Percentiles rank a stretch among this genome's conserved stretches.
Conservation (phyloP, 2,888 invertebrate genomes). For the Rambutsinella grinnellia region DNA sequence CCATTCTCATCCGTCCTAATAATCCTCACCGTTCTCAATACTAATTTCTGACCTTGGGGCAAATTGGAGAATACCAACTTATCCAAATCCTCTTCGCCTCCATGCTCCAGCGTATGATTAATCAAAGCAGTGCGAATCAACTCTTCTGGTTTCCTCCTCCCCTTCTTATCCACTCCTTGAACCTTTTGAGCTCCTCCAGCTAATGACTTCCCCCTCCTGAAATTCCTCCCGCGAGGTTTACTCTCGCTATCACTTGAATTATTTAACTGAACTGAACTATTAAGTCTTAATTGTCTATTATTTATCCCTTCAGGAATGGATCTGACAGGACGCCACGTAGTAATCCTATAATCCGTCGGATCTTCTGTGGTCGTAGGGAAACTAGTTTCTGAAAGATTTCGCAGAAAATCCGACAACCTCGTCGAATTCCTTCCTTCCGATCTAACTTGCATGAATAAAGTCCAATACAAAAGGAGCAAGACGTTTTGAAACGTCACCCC, state of each 20-base stretch:
- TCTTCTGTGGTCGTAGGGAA: background rate
- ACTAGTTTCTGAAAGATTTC: background rate
- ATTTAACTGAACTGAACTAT: background rate
- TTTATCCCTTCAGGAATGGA: no score
- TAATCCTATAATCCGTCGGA: background rate
- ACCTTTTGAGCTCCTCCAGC: conserved; percentile 4
- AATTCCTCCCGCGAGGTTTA: background rate
- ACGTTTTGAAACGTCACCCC: no score
- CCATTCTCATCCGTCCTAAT: conserved; percentile 65
- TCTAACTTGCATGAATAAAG: no score
- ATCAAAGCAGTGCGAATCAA: conserved; percentile 56
- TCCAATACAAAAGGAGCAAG: no score
- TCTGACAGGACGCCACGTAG: background rate
- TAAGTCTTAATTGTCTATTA: no score
- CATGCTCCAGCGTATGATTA: conserved; percentile 61
- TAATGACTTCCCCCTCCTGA: no score
- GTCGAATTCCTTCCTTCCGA: background rate
- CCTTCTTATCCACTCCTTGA: conserved; percentile 8
- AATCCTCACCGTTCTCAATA: conserved; percentile 63
- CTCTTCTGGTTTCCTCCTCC: conserved; percentile 31
- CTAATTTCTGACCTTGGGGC: conserved; percentile 65
- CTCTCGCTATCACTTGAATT: background rate
- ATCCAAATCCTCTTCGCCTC: conserved; percentile 64
- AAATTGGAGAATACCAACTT: conserved; percentile 63
- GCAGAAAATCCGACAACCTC: background rate